phyloP scores from a whole-genome alignment of 1,140 invertebrate species.

The Euglossa dilemma region DNA sequence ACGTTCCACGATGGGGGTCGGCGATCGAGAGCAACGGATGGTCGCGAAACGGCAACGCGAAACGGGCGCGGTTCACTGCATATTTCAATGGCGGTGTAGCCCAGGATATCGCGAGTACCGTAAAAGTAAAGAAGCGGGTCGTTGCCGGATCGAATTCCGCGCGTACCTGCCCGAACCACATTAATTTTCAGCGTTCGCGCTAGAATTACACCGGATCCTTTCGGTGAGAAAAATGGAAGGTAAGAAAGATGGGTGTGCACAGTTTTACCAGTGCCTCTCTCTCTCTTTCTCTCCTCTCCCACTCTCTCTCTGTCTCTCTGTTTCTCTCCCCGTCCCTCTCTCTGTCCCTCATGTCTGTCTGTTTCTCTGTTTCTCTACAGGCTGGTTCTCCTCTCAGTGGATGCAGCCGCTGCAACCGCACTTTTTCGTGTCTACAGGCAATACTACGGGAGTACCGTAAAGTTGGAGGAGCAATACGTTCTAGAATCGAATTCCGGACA shows the following conservation, averaged over 20 bases:
- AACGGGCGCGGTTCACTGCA: slow-evolving; percentile 45
- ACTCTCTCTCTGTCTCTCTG: not conserved
- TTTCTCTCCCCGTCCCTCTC: not conserved
- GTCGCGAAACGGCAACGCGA: not conserved
- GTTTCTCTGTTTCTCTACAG: not conserved
- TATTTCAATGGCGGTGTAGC: slow-evolving; percentile 49
- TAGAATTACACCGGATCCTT: slow-evolving; percentile 51
- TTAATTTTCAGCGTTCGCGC: slow-evolving; percentile 56
- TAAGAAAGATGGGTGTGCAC: not conserved
- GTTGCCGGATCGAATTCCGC: slow-evolving; percentile 54
- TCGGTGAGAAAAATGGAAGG: slow-evolving; percentile 25
- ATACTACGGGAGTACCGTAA: slow-evolving; percentile 37
- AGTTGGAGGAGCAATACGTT: slow-evolving; percentile 36
- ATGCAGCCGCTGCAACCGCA: slow-evolving; percentile 25
- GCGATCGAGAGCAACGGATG: not conserved
- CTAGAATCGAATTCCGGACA: slow-evolving; percentile 41
- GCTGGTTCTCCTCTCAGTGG: slow-evolving; percentile 8
- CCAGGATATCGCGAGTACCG: slow-evolving; percentile 54
- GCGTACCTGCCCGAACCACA: slow-evolving; percentile 28
- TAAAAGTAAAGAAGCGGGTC: slow-evolving; percentile 63
- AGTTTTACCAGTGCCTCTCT: not conserved
- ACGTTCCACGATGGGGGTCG: not conserved
- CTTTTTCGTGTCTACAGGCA: slow-evolving; percentile 39
- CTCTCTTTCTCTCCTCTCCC: no score
- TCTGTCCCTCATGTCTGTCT: not conserved